Base-by-base conservation (phyloP, 1,140 invertebrate genomes). In the Diabrotica undecimpunctata region DNA sequence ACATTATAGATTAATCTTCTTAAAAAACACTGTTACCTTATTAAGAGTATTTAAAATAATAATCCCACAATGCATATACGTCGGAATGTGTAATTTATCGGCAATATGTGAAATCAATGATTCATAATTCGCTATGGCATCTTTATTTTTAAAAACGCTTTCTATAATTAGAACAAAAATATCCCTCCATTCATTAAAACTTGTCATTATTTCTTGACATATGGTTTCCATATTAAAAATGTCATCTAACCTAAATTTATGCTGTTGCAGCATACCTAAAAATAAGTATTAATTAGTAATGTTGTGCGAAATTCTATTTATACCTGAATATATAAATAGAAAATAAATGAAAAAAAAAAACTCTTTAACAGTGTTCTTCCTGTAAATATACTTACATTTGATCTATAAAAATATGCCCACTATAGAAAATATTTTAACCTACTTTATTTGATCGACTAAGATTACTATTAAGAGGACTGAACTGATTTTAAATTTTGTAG, bases 81-180 rank as follows among this genome's bases (percentile, higher is more conserved):
- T 54, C 0, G 55, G 25, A 25, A 59, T 36, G 10, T 65, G 39
- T 41, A 70, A 37, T 52, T 69, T 68, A 12, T 70, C 60, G 14
- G 56, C 62, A 35, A 72, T 37, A 59, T 62, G 55, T 41, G 13
- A 51, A 50, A 72, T 51, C 9, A 66, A 61, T 50, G 69, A 37
- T 61, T 67, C 61, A 66, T 65, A 68, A 13, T 53, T 50, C 7
- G 5, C 52, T n/a, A 74, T 67, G 8, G 59, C 64, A 35, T 66
- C 46, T 53, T 71, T 67, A 62, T 61, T 54, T 54, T 71, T 70
- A 55, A 74, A 72, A 5, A 70, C 46, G 61, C 67, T 72, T 52
- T 72, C 69, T 11, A 69, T 58, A n/a, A 71, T 39, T 8, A 70
- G 46, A 37, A 50, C 14, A 66, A 71, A 67, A 1, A 69, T 38